phyloP scores from a whole-genome alignment of 2,797 vertebrate genomes.

The Argyrosomus regius region DNA sequence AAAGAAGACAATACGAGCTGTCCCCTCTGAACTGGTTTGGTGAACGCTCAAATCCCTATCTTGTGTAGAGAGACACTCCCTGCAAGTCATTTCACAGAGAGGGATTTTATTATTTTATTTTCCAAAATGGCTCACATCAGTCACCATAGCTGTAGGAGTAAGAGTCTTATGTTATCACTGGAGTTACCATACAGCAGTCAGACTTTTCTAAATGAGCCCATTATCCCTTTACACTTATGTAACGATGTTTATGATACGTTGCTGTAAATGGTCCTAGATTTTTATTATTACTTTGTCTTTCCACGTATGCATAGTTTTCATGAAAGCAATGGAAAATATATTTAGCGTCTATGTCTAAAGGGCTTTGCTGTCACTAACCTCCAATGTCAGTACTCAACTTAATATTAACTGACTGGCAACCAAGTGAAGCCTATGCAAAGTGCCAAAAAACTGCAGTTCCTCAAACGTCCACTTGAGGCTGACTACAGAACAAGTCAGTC shows the following conservation, averaged over 20 bases:
- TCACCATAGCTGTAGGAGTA: conserved; percentile 23
- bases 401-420: background rate
- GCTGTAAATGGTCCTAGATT: conserved; percentile 22
- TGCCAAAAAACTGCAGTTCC: too few species aligned
- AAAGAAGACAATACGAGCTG: conserved; percentile 77
- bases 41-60: conserved; percentile 66
- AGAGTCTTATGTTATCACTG: conserved; percentile 19
- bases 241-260: conserved; percentile 6
- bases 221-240: conserved; percentile 28
- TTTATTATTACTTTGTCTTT: background rate
- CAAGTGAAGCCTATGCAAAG: too few species aligned
- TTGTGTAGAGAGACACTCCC: conserved; percentile 63
- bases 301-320: background rate
- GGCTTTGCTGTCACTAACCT: background rate
- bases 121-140: conserved; percentile 51
- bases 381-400: background rate
- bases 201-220: conserved; percentile 32
- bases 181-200: conserved; percentile 4
- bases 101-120: conserved; percentile 14
- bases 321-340: conserved; percentile 6
- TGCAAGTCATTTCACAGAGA: conserved; percentile 60
- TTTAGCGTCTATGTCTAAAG: background rate
- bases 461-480: too few species aligned
- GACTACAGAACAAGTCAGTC: too few species aligned
- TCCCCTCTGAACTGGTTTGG: conserved; percentile 76